Conservation (phyloP, 1,140 invertebrate genomes). For the Anthonomus grandis region DNA sequence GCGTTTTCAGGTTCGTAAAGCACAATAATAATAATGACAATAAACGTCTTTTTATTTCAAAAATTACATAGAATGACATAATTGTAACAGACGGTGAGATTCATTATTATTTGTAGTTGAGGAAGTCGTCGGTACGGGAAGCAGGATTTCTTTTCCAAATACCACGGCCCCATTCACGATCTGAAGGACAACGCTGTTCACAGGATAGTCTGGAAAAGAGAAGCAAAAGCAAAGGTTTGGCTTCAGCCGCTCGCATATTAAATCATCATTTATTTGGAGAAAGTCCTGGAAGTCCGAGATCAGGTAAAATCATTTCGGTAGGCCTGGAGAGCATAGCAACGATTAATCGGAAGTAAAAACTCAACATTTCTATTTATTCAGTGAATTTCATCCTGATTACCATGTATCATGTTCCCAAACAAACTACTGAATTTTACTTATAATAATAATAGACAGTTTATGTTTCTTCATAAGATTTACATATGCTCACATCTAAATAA, state of each 20-base stretch:
- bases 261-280: constrained; percentile 73
- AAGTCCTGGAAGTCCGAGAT: constrained; percentile 53
- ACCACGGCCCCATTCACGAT: constrained; percentile 46
- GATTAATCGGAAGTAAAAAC: too few species aligned
- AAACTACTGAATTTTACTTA: too few species aligned
- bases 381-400: too few species aligned
- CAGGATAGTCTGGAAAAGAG: constrained; percentile 54
- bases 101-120: not conserved
- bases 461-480: too few species aligned
- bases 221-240: constrained; percentile 61
- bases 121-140: constrained; percentile 2
- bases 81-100: not conserved
- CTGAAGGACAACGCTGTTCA: constrained; percentile 48
- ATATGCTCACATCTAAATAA: too few species aligned
- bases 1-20: constrained; percentile 66
- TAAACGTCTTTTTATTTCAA: not conserved
- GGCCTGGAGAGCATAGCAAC: too few species aligned
- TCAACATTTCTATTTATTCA: too few species aligned
- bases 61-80: not conserved
- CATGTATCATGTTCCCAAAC: too few species aligned
- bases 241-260: constrained; percentile 67
- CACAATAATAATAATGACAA: too few species aligned
- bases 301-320: too few species aligned
- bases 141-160: constrained; percentile 37
- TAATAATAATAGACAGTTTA: too few species aligned